Percentiles rank a stretch among this genome's conserved stretches.
Evolutionary conservation across 1,140 invertebrate genomes (phyloP).

Genomic region (Psilanteris sp.): DNA sequence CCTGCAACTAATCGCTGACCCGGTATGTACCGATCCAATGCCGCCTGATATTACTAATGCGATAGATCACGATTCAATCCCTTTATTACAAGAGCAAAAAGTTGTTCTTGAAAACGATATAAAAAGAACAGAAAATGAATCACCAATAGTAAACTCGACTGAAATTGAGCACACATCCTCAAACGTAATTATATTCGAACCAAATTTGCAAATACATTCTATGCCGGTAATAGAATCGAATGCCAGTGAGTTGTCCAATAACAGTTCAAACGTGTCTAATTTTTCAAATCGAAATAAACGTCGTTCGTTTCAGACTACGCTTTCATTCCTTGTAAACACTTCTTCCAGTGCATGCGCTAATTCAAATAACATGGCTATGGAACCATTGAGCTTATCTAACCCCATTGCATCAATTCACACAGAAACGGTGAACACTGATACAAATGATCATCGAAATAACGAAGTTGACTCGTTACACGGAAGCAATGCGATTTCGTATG

Average conservation of each 20-base stretch:
- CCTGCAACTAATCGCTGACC: conserved; percentile 53
- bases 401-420: conserved; percentile 4
- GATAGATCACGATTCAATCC: too few species aligned
- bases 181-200: background rate
- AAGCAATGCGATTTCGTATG: too few species aligned
- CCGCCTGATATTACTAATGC: conserved; percentile 37
- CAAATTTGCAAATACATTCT: too few species aligned
- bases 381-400: conserved; percentile 35
- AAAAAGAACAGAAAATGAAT: conserved; percentile 1
- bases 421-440: conserved; percentile 4
- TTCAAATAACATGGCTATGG: conserved; percentile 28
- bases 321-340: conserved; percentile 25
- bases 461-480: too few species aligned
- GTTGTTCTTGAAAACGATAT: too few species aligned
- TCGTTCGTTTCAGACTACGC: conserved; percentile 48
- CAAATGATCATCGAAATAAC: too few species aligned
- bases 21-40: conserved; percentile 53
- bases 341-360: conserved; percentile 44
- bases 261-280: conserved; percentile 11
- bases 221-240: conserved; percentile 12
- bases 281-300: conserved; percentile 31
- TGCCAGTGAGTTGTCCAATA: conserved; percentile 2
- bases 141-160: background rate
- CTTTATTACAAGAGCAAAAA: too few species aligned
- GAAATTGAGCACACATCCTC: conserved; percentile 1